A percentile compares a stretch with the other conserved stretches of the same genome.
Conservation (phyloP, 2,888 invertebrate species). For the Epirrhoe tristata region DNA sequence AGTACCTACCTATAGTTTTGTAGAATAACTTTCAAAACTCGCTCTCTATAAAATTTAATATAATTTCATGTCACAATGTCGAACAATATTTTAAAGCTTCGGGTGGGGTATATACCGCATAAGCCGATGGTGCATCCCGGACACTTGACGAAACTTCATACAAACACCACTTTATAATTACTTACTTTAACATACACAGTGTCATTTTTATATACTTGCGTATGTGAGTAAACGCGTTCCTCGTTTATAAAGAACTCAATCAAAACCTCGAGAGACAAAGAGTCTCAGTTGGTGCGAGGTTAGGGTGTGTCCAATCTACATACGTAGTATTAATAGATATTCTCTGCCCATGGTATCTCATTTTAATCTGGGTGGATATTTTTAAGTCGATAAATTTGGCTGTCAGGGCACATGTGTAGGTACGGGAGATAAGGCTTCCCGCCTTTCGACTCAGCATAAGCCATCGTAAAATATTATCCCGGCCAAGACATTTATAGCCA, state of each 20-base stretch:
- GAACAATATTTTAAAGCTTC: slow-evolving; percentile 66
- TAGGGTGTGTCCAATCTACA: no score
- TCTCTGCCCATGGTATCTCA: slow-evolving; percentile 58
- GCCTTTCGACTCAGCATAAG: slow-evolving; percentile 66
- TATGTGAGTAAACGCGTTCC: no score
- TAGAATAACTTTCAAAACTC: no score
- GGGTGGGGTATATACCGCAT: slow-evolving; percentile 57
- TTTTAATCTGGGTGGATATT: slow-evolving; percentile 80
- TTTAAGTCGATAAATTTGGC: slow-evolving; percentile 83
- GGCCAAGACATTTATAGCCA: slow-evolving; percentile 78
- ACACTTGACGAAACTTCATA: no score
- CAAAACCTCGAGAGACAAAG: no score
- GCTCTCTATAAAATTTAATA: background rate
- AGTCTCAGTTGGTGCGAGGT: no score
- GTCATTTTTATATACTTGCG: no score
- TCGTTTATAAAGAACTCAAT: no score
- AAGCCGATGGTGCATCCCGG: background rate
- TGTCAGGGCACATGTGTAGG: slow-evolving; percentile 79
- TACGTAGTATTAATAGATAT: no score
- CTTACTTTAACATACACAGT: no score
- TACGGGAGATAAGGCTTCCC: slow-evolving; percentile 74
- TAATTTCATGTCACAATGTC: slow-evolving; percentile 31
- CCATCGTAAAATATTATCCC: slow-evolving; percentile 83
- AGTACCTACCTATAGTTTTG: no score
- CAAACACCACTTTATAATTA: no score